Evolutionary conservation across 1,140 invertebrate genomes (phyloP).

Genomic region (Drosophila nikananu): DNA sequence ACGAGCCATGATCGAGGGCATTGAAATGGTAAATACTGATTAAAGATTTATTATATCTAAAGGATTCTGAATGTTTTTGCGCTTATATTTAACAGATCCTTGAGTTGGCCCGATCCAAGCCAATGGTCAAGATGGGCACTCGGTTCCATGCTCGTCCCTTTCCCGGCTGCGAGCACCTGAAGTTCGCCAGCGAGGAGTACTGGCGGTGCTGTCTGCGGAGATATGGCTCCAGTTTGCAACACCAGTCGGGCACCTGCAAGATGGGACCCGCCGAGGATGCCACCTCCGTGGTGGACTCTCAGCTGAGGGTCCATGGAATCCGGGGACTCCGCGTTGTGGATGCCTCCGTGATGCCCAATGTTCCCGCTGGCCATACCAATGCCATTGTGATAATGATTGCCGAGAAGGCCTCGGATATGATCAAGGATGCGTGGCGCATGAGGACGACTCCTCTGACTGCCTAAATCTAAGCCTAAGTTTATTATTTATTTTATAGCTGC

Average conservation of each 20-base stretch:
- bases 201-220: slow-evolving; percentile 91
- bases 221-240: slow-evolving; percentile 90
- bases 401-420: slow-evolving; percentile 88
- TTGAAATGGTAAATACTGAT: slow-evolving; percentile 88
- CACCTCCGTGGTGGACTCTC: slow-evolving; percentile 90
- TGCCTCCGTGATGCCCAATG: slow-evolving; percentile 90
- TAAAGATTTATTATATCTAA: neutral
- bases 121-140: slow-evolving; percentile 88
- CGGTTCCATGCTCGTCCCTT: slow-evolving; percentile 88
- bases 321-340: slow-evolving; percentile 90
- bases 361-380: slow-evolving; percentile 88
- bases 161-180: slow-evolving; percentile 88
- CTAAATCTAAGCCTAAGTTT: slow-evolving; percentile 3
- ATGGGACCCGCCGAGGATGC: slow-evolving; percentile 91
- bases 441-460: slow-evolving; percentile 12
- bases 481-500: slow-evolving; percentile 62
- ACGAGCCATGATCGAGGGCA: slow-evolving; percentile 89
- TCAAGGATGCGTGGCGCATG: slow-evolving; percentile 87
- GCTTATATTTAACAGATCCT: slow-evolving; percentile 86
- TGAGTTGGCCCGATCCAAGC: slow-evolving; percentile 87
- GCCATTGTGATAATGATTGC: slow-evolving; percentile 88
- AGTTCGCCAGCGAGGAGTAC: slow-evolving; percentile 89
- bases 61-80: too few species aligned
- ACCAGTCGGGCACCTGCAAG: slow-evolving; percentile 91
- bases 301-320: slow-evolving; percentile 90